Evolutionary conservation across 2,113 vertebrate genomes (phyloP), one percentile per base, ranked within the genome.

Genomic region (Otus sunia): DNA sequence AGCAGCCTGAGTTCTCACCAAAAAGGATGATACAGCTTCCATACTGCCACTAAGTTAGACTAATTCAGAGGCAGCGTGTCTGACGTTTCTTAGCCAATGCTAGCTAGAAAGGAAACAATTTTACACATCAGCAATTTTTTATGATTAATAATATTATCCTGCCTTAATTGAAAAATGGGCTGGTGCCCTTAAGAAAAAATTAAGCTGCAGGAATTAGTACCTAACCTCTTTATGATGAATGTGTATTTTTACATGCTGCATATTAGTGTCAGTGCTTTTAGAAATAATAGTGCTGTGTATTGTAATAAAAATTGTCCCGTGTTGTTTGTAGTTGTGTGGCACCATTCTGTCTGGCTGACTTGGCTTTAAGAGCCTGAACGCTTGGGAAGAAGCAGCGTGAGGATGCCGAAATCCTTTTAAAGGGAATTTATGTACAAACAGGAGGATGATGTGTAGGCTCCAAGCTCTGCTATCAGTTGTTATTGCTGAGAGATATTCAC

Each of bases 121-220:
- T 98, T 97, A 96, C 95, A 97, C 96, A 95, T 96, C 97, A 97
- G 94, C 97, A 96, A 53, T 95, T 97, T 97, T 89, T 95, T 88
- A 83, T 94, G 90, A 97, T 96, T 96, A 97, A 96, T 94, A 96
- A 88, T 94, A 90, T 96, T 96, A 95, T 95, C 82, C 94, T 94
- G 78, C 96, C 96, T 96, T 98, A 97, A 97, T 97, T 97, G 97
- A 98, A 98, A 98, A 97, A 96, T 96, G 92, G 90, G 90, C 79
- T 78, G 78, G 76, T 93, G 78, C 94, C 78, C 88, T 97, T 92
- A 96, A 94, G 94, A 98, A 97, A 97, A 97, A 98, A 96, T 94
- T 91, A 97, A 96, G 88, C 95, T 96, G 89, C 75, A 88, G 88
- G 87, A 97, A 97, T 97, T 92, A 86, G 91, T 92, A 88, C 92